These are phyloP conservation scores for Ciconia maguari DNA, from an alignment of 2,113 vertebrate species.

Conservation along the genomic window DNA sequence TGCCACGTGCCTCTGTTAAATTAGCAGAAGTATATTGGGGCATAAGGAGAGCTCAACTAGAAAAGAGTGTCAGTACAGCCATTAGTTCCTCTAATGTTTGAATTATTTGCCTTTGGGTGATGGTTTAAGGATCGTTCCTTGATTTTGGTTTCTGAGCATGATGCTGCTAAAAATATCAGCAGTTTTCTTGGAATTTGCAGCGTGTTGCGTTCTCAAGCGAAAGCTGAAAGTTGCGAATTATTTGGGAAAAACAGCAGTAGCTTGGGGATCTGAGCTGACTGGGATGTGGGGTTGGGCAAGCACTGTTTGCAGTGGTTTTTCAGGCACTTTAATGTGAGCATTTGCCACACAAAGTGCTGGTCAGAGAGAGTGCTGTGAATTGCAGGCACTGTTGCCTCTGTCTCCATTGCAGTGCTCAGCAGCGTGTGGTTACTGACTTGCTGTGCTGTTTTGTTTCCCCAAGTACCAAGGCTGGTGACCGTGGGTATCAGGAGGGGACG, in stretches of 20 bases:
- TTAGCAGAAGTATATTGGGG: neutral
- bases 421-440: neutral
- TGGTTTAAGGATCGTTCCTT: neutral
- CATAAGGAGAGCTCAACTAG: neutral
- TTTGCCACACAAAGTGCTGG: neutral
- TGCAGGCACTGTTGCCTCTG: neutral
- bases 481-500: neutral
- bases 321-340: neutral
- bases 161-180: neutral
- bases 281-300: neutral
- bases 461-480: rapidly evolving
- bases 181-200: neutral
- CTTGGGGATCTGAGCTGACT: neutral
- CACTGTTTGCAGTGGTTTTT: neutral
- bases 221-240: neutral
- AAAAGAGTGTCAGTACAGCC: neutral
- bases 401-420: neutral
- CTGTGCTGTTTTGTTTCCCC: neutral
- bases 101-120: neutral
- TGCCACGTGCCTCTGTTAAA: neutral
- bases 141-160: neutral
- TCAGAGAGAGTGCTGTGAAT: neutral
- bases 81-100: neutral
- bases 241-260: neutral
- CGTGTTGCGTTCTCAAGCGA: neutral